Conservation (phyloP, 2,888 invertebrate species). For the Drosophila limbata region DNA sequence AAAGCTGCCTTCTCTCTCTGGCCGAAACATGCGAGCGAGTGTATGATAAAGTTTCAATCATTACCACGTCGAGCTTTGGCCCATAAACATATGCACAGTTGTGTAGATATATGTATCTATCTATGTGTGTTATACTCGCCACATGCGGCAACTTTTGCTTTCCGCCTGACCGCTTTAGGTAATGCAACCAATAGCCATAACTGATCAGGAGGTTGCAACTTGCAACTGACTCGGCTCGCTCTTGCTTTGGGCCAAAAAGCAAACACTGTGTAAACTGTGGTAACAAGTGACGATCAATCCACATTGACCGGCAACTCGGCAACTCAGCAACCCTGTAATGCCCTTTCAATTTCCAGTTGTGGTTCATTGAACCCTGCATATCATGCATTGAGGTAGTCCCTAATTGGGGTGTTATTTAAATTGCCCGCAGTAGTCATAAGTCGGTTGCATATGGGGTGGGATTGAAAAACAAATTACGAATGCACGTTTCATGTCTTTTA, state of each 20-base stretch:
- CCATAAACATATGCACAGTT: constrained; percentile 48
- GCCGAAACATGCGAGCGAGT: background rate
- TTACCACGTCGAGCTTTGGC: constrained; percentile 60
- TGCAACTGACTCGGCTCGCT: constrained; percentile 20
- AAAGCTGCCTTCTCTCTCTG: constrained; percentile 44
- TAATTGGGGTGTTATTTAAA: constrained; percentile 56
- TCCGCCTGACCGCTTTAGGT: constrained; percentile 62
- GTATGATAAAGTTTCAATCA: constrained; percentile 18
- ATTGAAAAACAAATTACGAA: background rate
- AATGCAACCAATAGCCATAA: constrained; percentile 45
- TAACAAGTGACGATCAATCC: constrained; percentile 27
- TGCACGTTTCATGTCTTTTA: background rate
- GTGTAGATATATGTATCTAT: background rate
- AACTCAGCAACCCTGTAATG: constrained; percentile 60
- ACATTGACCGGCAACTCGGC: constrained; percentile 14
- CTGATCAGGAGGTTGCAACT: constrained; percentile 33
- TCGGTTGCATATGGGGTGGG: constrained; percentile 14
- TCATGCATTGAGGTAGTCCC: constrained; percentile 2
- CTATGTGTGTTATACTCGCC: background rate
- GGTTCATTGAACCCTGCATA: constrained; percentile 64
- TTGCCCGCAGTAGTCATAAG: constrained; percentile 20
- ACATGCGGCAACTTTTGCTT: constrained; percentile 61
- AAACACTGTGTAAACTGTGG: background rate
- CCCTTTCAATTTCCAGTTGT: constrained; percentile 46
- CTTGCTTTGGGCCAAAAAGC: constrained; percentile 2